Conservation (phyloP, 2,113 vertebrate genomes). For the Chaetura pelagica region DNA sequence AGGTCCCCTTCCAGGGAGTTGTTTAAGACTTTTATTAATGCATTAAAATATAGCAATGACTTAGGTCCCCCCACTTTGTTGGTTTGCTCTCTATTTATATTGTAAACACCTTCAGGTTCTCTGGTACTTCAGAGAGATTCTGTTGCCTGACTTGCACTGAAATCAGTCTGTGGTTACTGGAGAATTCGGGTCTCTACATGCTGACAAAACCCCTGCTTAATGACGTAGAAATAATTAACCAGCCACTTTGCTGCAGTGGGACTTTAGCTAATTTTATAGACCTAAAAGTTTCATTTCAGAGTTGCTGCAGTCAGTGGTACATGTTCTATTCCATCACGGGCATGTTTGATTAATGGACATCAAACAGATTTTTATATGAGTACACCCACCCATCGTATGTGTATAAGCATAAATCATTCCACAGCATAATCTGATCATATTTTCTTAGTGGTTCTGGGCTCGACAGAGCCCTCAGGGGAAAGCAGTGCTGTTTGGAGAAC, state of each 20-base stretch:
- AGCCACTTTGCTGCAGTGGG: not conserved
- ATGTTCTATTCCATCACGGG: not conserved
- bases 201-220: slow-evolving; percentile 7
- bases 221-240: not conserved
- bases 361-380: not conserved
- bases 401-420: not conserved
- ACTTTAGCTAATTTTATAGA: not conserved
- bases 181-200: not conserved
- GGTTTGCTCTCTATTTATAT: not conserved
- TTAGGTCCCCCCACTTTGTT: not conserved
- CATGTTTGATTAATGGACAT: not conserved
- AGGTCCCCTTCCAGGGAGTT: not conserved
- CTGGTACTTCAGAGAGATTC: not conserved
- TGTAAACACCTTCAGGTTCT: not conserved
- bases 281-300: not conserved
- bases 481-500: not conserved
- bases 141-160: not conserved
- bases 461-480: not conserved
- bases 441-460: not conserved
- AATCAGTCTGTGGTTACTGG: not conserved
- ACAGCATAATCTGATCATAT: not conserved
- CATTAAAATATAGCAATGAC: not conserved
- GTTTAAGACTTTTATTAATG: not conserved
- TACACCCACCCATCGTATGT: not conserved
- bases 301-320: not conserved